Base-by-base conservation (phyloP, 2,113 vertebrate genomes). In the Bos javanicus region DNA sequence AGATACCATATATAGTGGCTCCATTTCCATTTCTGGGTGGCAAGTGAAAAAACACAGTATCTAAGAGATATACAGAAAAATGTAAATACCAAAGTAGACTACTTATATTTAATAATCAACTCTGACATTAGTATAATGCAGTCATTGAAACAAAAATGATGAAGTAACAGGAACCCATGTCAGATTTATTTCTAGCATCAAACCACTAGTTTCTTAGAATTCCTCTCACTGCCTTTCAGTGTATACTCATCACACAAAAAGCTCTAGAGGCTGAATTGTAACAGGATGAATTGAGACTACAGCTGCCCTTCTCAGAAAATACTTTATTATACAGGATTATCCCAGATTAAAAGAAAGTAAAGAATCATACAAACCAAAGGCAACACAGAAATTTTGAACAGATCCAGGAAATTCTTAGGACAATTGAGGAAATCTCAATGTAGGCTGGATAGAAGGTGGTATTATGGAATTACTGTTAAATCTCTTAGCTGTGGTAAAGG, bases 11-110 rank as follows among this genome's bases (percentile, higher is more conserved):
- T 2, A 99, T 99, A 2, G 99, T 99, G 94, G 99, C 99, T 98
- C 97, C 99, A 88, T 99, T 99, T 95, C 98, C 99, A 26, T 96
- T 98, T 81, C 99, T 99, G 0, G 99, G 99, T 1, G 99, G 99
- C 95, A 99, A 99, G 97, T 99, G 99, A 96, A 99, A 99, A 98
- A 99, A 99, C 80, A 99, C 99, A 0, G 99, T 99, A 98, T 99
- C 99, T 99, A 95, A 81, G 87, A 97, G 94, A 98, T 16, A 97
- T 4, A 94, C 1, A 96, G 93, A 96, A 86, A 98, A 94, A 80
- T 78, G 21, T 80, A 57, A 96, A 87, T 33, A 90, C 28, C 26
- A 21, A 94, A 17, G 62, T 83, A 56, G 60, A 91, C 67, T 85
- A 81, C 17, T 21, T 19, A 87, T 78, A 91, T 78, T 74, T 83